Base-by-base conservation (phyloP, 2,113 vertebrate species). In the Aegotheles bennettii region DNA sequence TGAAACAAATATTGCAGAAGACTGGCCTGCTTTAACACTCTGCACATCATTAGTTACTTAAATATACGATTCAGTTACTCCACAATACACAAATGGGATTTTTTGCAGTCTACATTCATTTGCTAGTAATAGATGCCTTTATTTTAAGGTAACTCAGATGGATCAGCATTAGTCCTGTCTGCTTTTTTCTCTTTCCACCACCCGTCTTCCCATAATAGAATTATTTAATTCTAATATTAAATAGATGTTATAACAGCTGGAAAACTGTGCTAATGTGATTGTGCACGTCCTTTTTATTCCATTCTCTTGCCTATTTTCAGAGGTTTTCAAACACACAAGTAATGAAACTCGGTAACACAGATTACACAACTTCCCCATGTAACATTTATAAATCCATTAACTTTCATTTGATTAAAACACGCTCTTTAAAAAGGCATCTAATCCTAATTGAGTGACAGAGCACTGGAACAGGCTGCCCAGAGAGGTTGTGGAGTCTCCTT, bases 331-430 rank as follows among this genome's bases (percentile, higher is more conserved):
- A 92, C 25, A 61, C 29, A 82, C 53, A 73, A 73, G 5, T 48
- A 86, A 56, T 0, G 6, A 40, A 81, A 84, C 47, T 75, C 5
- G 31, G 69, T 68, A 92, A 63, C 43, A 38, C 43, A 56, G 70
- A 91, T 85, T 69, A 86, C 42, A 77, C 50, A 89, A 35, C 60
- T 50, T 92, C 23, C 50, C 57, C n/a, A 36, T 15, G 82, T 84
- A 59, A 13, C 31, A 48, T 26, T 40, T 68, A 60, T 68, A 81
- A 84, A 60, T 16, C 35, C 33, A 75, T 43, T 84, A 95, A 89
- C 73, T 79, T 65, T 36, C 50, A 75, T 94, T 84, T 82, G 74
- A 91, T 82, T 76, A 89, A 89, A 91, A 82, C 18, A 45, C 4
- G 26, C 24, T 38, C 33, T 88, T 80, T 83, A 87, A 84, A 80